phyloP scores from a whole-genome alignment of 2,888 invertebrate species.

The Heliconius ethilla region DNA sequence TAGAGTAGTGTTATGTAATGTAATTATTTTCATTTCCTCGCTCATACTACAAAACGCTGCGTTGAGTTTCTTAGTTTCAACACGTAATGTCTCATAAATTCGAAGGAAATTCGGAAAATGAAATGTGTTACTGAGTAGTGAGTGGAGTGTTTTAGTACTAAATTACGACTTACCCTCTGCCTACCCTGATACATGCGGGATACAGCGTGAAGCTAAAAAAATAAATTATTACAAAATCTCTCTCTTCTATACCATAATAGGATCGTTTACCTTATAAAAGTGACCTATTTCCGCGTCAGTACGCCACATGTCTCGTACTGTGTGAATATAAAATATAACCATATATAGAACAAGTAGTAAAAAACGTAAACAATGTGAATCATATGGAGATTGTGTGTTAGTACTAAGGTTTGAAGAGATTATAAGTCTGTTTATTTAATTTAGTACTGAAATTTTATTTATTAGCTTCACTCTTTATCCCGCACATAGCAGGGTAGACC shows the following conservation, averaged over 20 bases:
- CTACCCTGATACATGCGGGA: background rate
- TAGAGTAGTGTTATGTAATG: too few relatives aligned
- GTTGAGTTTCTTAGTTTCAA: background rate
- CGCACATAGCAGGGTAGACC: background rate
- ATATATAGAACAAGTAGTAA: constrained; percentile 1
- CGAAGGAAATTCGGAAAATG: too few relatives aligned
- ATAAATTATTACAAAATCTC: background rate
- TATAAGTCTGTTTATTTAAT: background rate
- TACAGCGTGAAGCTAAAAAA: background rate
- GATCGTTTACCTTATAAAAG: constrained; percentile 2
- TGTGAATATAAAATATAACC: constrained; percentile 14
- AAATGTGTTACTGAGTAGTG: too few relatives aligned
- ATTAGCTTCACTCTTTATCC: background rate
- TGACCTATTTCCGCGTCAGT: constrained; percentile 16
- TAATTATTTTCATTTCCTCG: too few relatives aligned
- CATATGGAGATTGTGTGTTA: background rate
- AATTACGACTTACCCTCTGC: background rate
- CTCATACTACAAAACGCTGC: background rate
- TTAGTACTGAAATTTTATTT: too few relatives aligned
- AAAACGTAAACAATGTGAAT: constrained; percentile 6
- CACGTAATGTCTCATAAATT: too few relatives aligned
- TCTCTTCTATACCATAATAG: background rate
- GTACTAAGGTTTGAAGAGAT: background rate
- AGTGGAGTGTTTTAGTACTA: background rate
- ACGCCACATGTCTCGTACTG: constrained; percentile 16